Base-by-base conservation (phyloP, 2,113 vertebrate genomes). In the Riparia riparia region DNA sequence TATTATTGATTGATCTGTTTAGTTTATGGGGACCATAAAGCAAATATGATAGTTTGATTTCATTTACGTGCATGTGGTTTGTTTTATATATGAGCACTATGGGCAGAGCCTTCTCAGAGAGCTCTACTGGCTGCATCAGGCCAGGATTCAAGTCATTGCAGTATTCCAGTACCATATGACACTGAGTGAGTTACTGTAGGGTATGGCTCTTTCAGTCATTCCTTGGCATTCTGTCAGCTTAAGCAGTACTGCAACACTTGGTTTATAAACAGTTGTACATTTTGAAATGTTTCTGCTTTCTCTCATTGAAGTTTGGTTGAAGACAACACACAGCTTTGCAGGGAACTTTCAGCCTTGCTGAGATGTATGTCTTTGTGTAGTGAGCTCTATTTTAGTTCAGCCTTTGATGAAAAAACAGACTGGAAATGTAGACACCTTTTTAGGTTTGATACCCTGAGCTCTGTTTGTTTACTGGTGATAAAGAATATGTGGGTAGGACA, bases 1-100 rank as follows among this genome's bases (percentile, higher is more conserved):
- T 64, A 83, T 86, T 95, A 87, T 72, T 50, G 73, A 93, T 92
- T 82, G 72, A 93, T 93, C 54, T 44, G 28, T 47, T 92, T 80
- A 29, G 31, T 94, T 97, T 93, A 94, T 88, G 76, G 19, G 31
- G 26, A 29, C 53, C 31, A 34, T 89, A 80, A 92, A 95, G 57
- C 37, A 95, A 88, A 53, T 81, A 65, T 1, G 4, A 78, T 74
- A 39, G 56, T 68, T 88, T 12, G 64, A 32, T 93, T 89, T 94
- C 28, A 70, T 82, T 95, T 90, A 68, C 0, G 17, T 66, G 53
- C 58, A 49, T 3, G 4, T 58, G 56, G 61, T 51, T 78, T 91
- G 28, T 71, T 94, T 88, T 90, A 16, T 84, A 15, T 74, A 10
- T 20, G 49, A 57, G 44, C 56, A 26, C 17, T 76, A 4, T 7